phyloP scores from a whole-genome alignment of 2,797 vertebrate genomes.

The Lophius americanus region DNA sequence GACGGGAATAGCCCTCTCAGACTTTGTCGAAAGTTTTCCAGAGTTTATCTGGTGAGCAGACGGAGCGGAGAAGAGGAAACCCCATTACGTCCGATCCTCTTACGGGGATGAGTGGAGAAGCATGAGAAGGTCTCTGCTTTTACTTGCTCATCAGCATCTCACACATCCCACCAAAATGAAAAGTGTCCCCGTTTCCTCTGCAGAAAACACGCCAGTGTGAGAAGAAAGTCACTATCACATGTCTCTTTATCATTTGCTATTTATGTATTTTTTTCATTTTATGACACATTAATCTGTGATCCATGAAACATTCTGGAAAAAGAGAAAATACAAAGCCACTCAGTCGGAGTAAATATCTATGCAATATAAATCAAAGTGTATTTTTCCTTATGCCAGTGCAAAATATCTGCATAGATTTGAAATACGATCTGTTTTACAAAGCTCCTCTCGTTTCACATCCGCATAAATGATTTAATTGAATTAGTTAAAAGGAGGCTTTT shows the following conservation, averaged over 20 bases:
- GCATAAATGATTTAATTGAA: slow-evolving; percentile 50
- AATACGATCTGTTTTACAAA: slow-evolving; percentile 33
- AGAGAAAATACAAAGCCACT: slow-evolving; percentile 33
- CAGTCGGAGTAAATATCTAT: slow-evolving; percentile 25
- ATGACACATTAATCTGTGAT: slow-evolving; percentile 45
- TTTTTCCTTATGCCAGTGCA: slow-evolving; percentile 17
- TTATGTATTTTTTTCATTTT: slow-evolving; percentile 14
- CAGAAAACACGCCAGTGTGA: slow-evolving; percentile 32
- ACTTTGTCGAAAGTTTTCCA: slow-evolving; percentile 63
- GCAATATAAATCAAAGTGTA: slow-evolving; percentile 22
- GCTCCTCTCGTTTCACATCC: slow-evolving; percentile 27
- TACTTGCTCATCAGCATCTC: slow-evolving; percentile 56
- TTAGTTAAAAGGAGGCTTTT: slow-evolving; percentile 38
- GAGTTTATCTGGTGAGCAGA: slow-evolving; percentile 66
- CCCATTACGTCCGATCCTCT: slow-evolving; percentile 79
- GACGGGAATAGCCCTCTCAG: slow-evolving; percentile 49
- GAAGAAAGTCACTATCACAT: slow-evolving; percentile 44
- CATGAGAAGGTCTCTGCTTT: slow-evolving; percentile 59
- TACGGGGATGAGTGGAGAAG: slow-evolving; percentile 70
- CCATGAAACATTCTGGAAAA: slow-evolving; percentile 30
- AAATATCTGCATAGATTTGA: slow-evolving; percentile 43
- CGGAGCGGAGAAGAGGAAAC: slow-evolving; percentile 66
- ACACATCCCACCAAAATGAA: slow-evolving; percentile 54
- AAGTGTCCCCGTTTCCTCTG: slow-evolving; percentile 45
- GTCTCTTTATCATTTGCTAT: slow-evolving; percentile 39